Base-by-base conservation (phyloP, 2,797 vertebrate genomes). In the Sebastes steindachneri region DNA sequence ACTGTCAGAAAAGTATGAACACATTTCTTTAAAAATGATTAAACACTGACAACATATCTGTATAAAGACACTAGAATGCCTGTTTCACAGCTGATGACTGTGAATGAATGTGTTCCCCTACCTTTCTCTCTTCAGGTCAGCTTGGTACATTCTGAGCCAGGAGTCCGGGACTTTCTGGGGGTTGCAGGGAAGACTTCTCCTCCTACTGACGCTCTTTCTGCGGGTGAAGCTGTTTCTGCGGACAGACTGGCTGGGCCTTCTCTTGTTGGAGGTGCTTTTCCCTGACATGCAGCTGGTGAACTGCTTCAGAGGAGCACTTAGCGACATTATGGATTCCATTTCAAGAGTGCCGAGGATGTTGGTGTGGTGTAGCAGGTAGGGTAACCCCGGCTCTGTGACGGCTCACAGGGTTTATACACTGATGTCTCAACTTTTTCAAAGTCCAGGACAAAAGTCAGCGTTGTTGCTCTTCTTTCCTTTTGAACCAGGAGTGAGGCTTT, bases 61-160 rank as follows among this genome's bases (percentile, higher is more conserved):
- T n/a, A 6, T 15, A 17, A 29, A 51, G 25, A 64, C 64, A 62
- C 4, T 55, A 7, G 7, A 58, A 35, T 15, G n/a, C 11, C 8
- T 10, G 26, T 23, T 37, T 28, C 28, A 19, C 5, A 31, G 63
- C 9, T 23, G 26, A 29, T 19, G 12, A 66, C 1, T 25, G 26
- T 58, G 7, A 68, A 25, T 63, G 9, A 11, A 57, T 9, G 10
- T 29, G n/a, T 45, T 62, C 21, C 66, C 66, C 1, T 87, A 93
- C 96, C 96, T 92, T 59, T 96, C 96, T 71, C 51, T 93, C 89
- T 95, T 93, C 68, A 96, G 88, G 1, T 96, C 96, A 2, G 79
- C 93, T 88, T 95, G 96, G 75, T 96, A 96, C 4, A 82, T 82
- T 59, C 94, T 65, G 65, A 96, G 93, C 96, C 95, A 96, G 68